These are phyloP conservation scores for Phalera bucephala DNA, from an alignment of 2,888 invertebrate genomes.

Conservation along the genomic window DNA sequence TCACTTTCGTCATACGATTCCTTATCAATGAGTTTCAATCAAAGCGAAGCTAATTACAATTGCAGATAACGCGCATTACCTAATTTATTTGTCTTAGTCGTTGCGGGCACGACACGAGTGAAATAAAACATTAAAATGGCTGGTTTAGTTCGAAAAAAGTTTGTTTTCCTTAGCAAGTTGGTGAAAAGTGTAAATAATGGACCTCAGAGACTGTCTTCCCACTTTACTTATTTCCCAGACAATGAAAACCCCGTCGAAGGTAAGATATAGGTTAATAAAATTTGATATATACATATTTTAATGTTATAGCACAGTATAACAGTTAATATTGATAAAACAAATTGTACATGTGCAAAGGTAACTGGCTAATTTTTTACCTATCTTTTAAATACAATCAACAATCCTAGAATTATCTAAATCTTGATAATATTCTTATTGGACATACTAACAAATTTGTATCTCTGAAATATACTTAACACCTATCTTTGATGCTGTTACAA, in stretches of 20 bases:
- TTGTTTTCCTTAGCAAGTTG: constrained; percentile 46
- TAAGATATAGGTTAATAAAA: constrained; percentile 35
- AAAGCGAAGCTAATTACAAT: constrained; percentile 65
- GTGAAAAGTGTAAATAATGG: constrained; percentile 56
- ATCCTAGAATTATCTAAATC: too few species aligned
- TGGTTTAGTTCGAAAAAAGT: constrained; percentile 49
- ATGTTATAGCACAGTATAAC: too few species aligned
- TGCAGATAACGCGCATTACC: constrained; percentile 72
- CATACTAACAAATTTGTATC: too few species aligned
- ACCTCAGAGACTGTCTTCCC: constrained; percentile 70
- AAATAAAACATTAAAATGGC: constrained; percentile 48
- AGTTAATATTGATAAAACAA: too few species aligned
- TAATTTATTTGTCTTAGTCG: constrained; percentile 43
- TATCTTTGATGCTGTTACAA: too few species aligned
- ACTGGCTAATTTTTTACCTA: too few species aligned
- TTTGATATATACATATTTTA: too few species aligned
- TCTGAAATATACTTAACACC: too few species aligned
- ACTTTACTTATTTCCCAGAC: constrained; percentile 86
- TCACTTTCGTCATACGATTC: constrained; percentile 32
- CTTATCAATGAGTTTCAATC: constrained; percentile 52
- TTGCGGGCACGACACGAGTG: constrained; percentile 19
- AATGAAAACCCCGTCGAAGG: constrained; percentile 74
- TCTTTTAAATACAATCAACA: too few species aligned
- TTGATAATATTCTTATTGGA: too few species aligned
- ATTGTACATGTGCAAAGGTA: too few species aligned